Evolutionary conservation across 2,888 invertebrate genomes (phyloP).

Genomic region (Nudaria mundana): DNA sequence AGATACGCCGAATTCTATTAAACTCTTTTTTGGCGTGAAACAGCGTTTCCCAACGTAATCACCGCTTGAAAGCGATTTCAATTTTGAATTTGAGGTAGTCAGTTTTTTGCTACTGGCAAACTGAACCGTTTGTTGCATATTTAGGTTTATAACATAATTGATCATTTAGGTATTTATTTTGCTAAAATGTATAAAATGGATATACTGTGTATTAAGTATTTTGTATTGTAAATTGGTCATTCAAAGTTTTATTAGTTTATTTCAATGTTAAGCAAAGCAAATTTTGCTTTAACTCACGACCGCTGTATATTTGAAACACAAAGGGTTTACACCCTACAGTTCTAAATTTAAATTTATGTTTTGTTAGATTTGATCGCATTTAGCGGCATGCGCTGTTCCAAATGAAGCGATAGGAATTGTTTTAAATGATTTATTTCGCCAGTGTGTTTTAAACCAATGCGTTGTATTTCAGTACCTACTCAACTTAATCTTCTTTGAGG

Average conservation of each 20-base stretch:
- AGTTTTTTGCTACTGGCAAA: no score
- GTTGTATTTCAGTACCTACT: neutral
- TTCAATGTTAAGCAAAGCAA: no score
- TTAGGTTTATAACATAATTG: no score
- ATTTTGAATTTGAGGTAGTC: no score
- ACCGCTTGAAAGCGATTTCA: constrained; percentile 29
- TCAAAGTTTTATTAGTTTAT: no score
- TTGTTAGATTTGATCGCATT: constrained; percentile 77
- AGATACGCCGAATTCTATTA: constrained; percentile 77
- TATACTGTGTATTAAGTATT: no score
- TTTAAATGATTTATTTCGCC: constrained; percentile 67
- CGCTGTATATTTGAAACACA: constrained; percentile 52
- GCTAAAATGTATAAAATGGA: no score
- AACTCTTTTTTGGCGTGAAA: constrained; percentile 56
- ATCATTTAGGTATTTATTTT: no score
- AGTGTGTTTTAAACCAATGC: constrained; percentile 48
- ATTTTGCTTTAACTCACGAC: no score
- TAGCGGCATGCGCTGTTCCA: constrained; percentile 65
- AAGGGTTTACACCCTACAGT: constrained; percentile 60
- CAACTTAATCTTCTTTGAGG: constrained; percentile 40
- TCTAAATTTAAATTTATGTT: constrained; percentile 81
- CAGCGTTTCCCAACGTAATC: constrained; percentile 48
- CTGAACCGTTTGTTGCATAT: no score
- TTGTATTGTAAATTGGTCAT: no score
- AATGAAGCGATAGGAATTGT: constrained; percentile 58